Conservation (phyloP, 2,113 vertebrate species). For the Phyllostomus discolor region DNA sequence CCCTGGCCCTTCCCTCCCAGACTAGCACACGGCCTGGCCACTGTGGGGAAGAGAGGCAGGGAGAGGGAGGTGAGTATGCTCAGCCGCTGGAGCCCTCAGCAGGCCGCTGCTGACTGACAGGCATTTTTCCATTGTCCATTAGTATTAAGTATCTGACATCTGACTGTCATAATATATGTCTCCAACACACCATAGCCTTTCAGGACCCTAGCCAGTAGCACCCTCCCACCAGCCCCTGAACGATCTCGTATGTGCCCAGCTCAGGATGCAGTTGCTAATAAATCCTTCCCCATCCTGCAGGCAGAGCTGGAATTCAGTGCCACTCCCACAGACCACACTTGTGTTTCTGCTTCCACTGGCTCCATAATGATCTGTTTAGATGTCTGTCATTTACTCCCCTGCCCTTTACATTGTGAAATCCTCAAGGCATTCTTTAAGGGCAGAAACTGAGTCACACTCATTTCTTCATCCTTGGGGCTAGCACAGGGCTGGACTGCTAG, state of each 20-base stretch:
- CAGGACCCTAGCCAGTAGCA: background rate
- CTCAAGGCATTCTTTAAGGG: background rate
- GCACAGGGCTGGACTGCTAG: background rate
- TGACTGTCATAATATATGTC: background rate
- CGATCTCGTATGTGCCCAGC: background rate
- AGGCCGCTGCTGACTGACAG: background rate
- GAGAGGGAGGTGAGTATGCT: background rate
- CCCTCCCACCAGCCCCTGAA: background rate
- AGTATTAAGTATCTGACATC: background rate
- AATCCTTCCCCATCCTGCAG: background rate
- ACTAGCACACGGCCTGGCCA: background rate
- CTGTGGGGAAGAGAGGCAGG: background rate
- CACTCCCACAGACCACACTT: background rate
- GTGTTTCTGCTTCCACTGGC: background rate
- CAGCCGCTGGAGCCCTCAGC: background rate
- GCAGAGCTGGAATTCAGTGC: background rate
- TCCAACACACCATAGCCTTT: background rate
- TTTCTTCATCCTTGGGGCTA: background rate
- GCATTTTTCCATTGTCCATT: background rate
- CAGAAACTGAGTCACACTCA: background rate
- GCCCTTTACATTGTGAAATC: background rate
- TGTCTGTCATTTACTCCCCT: background rate
- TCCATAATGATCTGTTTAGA: background rate
- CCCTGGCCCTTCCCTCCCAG: conserved; percentile 20
- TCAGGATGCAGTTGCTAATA: background rate